Conservation (phyloP, 2,888 invertebrate species). For the Chaetogeoica ovagalla region DNA sequence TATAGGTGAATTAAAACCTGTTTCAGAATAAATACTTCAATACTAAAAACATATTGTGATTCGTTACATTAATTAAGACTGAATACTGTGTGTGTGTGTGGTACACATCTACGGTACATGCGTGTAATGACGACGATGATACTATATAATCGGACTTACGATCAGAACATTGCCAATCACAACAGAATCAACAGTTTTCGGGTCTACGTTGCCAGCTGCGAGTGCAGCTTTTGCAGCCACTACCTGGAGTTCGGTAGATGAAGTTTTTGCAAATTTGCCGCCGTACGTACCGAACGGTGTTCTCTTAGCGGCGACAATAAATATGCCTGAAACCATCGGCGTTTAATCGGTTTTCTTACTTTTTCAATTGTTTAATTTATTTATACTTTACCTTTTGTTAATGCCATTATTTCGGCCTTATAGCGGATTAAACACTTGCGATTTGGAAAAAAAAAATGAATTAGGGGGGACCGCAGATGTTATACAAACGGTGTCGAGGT, state of each 20-base stretch:
- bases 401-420: conserved; percentile 33
- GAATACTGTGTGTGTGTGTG: no score
- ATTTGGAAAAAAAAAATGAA: background rate
- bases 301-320: conserved; percentile 92
- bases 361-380: background rate
- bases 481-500: background rate
- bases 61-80: no score
- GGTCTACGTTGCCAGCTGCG: conserved; percentile 75
- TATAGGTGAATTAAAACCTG: background rate
- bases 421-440: background rate
- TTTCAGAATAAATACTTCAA: background rate
- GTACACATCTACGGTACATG: background rate
- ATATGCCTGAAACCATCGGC: conserved; percentile 68
- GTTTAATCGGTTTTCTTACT: background rate
- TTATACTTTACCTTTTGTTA: conserved; percentile 50
- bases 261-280: conserved; percentile 75
- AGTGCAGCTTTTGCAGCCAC: conserved; percentile 79
- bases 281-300: conserved; percentile 97
- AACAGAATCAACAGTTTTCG: conserved; percentile 85
- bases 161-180: conserved; percentile 86
- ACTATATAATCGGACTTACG: conserved; percentile 63
- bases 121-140: background rate
- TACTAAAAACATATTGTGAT: no score
- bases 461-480: background rate
- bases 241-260: conserved; percentile 78